phyloP scores from a whole-genome alignment of 23 tunicate genomes.

The Ciona savignyi region DNA sequence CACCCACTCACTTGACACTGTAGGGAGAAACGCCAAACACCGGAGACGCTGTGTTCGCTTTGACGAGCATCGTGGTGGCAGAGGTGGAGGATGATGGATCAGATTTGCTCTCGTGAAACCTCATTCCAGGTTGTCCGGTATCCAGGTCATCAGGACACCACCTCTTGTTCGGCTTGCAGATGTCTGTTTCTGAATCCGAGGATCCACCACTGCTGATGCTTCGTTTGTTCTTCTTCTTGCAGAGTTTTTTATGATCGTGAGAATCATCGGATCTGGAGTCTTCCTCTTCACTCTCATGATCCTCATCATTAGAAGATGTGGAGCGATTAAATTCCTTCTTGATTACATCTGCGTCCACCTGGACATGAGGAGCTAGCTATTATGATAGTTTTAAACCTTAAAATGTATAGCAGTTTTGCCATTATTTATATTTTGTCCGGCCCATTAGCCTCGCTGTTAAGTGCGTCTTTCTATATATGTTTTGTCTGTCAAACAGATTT shows the following conservation, averaged over 20 bases:
- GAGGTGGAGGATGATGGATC: not conserved
- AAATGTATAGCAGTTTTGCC: too few species aligned
- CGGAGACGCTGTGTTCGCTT: not conserved
- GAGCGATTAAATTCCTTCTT: conserved; percentile 34
- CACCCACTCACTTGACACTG: not conserved
- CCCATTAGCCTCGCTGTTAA: too few species aligned
- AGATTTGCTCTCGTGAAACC: not conserved
- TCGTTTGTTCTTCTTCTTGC: conserved; percentile 8
- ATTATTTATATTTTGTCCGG: too few species aligned
- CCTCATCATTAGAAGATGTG: conserved; percentile 7
- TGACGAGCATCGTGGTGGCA: not conserved
- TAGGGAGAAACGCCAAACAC: not conserved
- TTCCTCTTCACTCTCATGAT: not conserved
- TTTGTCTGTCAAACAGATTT: too few species aligned
- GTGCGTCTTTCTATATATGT: too few species aligned
- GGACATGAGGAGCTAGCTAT: too few species aligned
- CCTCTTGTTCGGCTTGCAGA: not conserved
- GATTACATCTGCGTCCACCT: conserved; percentile 73
- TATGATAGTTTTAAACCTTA: too few species aligned
- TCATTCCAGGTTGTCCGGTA: not conserved
- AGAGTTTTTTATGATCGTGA: conserved; percentile 9
- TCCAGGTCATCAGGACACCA: not conserved
- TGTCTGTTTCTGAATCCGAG: conserved; percentile 34
- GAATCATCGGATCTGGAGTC: conserved; percentile 19
- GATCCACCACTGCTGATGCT: not conserved